phyloP scores from a whole-genome alignment of 2,113 vertebrate species.

The Cavia aperea region DNA sequence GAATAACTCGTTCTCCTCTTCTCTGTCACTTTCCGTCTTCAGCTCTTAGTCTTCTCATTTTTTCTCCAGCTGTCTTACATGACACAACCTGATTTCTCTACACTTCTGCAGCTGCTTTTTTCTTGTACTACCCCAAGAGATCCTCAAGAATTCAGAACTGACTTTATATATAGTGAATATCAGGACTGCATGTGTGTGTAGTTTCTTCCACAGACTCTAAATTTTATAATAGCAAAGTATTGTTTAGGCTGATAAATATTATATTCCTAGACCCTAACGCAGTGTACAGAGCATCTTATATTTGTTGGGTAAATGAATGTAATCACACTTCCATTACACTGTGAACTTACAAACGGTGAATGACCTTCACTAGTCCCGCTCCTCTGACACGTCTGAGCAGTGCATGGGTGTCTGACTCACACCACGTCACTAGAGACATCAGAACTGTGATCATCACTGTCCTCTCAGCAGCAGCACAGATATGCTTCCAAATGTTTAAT shows the following conservation, averaged over 20 bases:
- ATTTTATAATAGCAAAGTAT: background rate
- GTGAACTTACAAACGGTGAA: background rate
- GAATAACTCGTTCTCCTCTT: background rate
- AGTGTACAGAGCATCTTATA: background rate
- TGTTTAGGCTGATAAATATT: background rate
- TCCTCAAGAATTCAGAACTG: background rate
- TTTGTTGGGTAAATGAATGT: background rate
- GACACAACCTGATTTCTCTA: background rate
- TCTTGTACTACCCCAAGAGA: background rate
- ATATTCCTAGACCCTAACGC: background rate
- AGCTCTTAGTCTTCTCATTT: background rate
- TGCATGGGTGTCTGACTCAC: background rate
- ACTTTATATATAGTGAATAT: background rate
- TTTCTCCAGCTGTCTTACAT: background rate
- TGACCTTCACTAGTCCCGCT: background rate
- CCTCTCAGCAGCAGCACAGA: constrained; percentile 21
- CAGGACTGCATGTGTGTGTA: background rate
- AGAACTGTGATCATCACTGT: background rate
- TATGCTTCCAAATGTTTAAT: constrained; percentile 28
- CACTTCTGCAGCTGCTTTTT: background rate
- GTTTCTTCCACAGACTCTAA: background rate
- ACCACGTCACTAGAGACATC: constrained; percentile 29
- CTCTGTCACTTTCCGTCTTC: background rate
- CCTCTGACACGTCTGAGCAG: background rate
- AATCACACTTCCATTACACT: background rate